Conservation (phyloP, 2,797 vertebrate genomes). For the Siniperca obscura region DNA sequence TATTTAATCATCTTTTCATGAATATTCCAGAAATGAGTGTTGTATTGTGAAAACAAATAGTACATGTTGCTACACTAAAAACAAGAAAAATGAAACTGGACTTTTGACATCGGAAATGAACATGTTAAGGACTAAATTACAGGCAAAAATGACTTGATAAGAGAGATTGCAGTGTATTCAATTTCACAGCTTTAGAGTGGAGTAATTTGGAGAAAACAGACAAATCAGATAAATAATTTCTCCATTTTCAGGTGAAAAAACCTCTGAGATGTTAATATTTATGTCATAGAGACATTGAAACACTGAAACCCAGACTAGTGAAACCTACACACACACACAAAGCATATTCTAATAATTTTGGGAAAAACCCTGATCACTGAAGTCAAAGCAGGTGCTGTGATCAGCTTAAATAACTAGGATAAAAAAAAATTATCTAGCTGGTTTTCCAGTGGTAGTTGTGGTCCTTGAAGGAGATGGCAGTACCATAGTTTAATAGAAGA, state of each 20-base stretch:
- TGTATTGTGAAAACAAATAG: background rate
- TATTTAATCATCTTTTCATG: background rate
- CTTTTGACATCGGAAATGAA: background rate
- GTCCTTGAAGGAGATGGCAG: background rate
- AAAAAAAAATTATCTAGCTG: background rate
- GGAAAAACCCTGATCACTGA: background rate
- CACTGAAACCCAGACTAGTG: background rate
- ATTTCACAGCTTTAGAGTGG: slow-evolving; percentile 1
- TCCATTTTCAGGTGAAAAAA: background rate
- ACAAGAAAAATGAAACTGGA: background rate
- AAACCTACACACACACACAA: background rate
- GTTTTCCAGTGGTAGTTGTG: background rate
- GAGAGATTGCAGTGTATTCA: background rate
- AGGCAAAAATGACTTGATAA: background rate
- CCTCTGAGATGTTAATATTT: background rate
- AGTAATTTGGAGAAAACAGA: background rate
- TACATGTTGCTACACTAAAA: background rate
- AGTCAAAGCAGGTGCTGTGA: no score
- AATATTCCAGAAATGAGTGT: background rate
- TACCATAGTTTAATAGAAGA: background rate
- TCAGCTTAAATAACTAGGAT: background rate
- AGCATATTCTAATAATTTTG: no score
- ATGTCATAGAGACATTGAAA: background rate
- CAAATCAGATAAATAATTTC: background rate
- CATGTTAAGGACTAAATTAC: background rate